Evolutionary conservation across 2,888 invertebrate genomes (phyloP).

Genomic region (Melanophora roralis): DNA sequence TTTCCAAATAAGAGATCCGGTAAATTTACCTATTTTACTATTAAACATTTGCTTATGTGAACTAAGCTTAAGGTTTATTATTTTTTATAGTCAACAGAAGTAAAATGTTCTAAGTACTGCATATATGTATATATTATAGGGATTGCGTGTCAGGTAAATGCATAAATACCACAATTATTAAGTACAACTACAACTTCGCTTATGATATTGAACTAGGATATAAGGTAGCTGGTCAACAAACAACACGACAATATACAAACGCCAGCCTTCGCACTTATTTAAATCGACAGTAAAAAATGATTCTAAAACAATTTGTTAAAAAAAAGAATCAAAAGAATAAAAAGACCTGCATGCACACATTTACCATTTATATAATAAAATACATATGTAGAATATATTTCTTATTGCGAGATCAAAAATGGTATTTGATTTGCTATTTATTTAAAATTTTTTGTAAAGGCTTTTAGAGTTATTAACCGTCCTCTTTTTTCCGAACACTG

Average conservation of each 20-base stretch:
- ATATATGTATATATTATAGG: conserved; percentile 11
- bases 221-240: conserved; percentile 11
- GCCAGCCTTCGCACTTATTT: neutral
- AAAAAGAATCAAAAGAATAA: neutral
- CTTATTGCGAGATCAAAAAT: neutral
- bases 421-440: neutral
- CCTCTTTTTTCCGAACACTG: too few species aligned
- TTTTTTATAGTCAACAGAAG: conserved; percentile 4
- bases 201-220: conserved; percentile 50
- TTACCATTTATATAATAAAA: too few species aligned
- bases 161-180: neutral
- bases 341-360: too few species aligned
- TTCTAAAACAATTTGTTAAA: neutral
- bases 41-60: too few species aligned
- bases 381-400: neutral
- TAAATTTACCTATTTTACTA: too few species aligned
- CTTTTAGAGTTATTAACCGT: too few species aligned
- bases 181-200: neutral
- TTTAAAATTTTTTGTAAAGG: conserved; percentile 2
- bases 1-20: too few species aligned
- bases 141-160: conserved; percentile 41
- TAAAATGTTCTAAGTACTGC: neutral
- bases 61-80: neutral
- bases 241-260: neutral
- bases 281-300: neutral